Conservation (phyloP, 2,113 vertebrate genomes). For the Leiothrix lutea region DNA sequence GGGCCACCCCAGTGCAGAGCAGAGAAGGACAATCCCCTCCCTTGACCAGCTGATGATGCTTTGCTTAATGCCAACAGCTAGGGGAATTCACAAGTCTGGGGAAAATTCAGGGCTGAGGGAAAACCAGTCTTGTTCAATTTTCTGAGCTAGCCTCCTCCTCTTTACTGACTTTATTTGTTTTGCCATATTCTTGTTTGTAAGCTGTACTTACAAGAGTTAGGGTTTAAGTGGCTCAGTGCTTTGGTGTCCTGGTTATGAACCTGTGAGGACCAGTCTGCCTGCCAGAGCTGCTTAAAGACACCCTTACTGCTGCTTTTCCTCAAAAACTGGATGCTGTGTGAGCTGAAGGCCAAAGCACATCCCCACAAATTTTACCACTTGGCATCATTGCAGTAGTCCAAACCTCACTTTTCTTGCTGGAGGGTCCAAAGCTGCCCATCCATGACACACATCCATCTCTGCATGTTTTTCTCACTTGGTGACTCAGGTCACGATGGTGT, state of each 20-base stretch:
- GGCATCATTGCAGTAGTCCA: background rate
- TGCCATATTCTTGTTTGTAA: background rate
- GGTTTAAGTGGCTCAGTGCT: background rate
- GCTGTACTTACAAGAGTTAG: background rate
- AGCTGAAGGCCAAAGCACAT: background rate
- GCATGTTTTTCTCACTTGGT: background rate
- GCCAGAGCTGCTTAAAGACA: background rate
- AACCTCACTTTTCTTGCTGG: background rate
- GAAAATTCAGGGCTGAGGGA: no score
- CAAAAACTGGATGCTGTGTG: background rate
- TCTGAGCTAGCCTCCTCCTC: background rate
- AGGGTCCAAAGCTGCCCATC: background rate
- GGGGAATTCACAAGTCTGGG: background rate
- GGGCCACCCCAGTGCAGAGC: background rate
- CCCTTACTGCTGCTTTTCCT: background rate
- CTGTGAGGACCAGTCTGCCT: background rate
- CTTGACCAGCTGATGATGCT: accelerated
- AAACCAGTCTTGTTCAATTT: background rate
- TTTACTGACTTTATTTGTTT: background rate
- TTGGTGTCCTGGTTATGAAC: background rate
- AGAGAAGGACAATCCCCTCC: accelerated
- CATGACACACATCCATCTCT: background rate
- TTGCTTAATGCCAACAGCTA: background rate
- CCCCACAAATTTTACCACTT: background rate
- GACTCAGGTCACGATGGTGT: background rate